A percentile compares a stretch with the other conserved stretches of the same genome.
Evolutionary conservation across 1,140 invertebrate genomes (phyloP).

Genomic region (Zaprionus davidi): DNA sequence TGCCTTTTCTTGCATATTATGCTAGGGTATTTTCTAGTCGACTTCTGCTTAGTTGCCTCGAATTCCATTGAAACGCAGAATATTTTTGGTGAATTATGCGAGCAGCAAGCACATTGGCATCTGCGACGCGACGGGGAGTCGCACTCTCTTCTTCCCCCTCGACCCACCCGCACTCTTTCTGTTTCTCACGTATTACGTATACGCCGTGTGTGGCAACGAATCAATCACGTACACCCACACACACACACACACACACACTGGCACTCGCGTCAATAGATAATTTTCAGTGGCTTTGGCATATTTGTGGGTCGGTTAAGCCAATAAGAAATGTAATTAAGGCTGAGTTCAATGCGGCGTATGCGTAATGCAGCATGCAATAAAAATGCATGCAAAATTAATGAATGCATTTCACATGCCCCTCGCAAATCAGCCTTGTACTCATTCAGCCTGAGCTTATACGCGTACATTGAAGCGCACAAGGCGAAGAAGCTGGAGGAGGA

Average conservation of each 20-base stretch:
- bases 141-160: not conserved
- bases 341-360: not conserved
- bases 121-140: constrained; percentile 12
- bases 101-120: constrained; percentile 7
- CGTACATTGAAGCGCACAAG: not conserved
- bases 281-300: constrained; percentile 33
- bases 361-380: not conserved
- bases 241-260: not conserved
- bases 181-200: constrained; percentile 16
- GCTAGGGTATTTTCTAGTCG: not conserved
- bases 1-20: not conserved
- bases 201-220: constrained; percentile 18
- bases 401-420: not conserved
- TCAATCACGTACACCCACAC: constrained; percentile 27
- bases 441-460: not conserved
- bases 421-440: not conserved
- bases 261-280: constrained; percentile 25
- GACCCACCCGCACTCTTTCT: not conserved
- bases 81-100: constrained; percentile 15
- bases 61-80: constrained; percentile 12
- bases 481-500: not conserved
- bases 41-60: not conserved
- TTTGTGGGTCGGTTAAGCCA: not conserved
- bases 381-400: not conserved
- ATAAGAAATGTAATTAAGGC: constrained; percentile 15